Conservation (phyloP, 2,797 vertebrate species). For the Phoxinus dragarum region DNA sequence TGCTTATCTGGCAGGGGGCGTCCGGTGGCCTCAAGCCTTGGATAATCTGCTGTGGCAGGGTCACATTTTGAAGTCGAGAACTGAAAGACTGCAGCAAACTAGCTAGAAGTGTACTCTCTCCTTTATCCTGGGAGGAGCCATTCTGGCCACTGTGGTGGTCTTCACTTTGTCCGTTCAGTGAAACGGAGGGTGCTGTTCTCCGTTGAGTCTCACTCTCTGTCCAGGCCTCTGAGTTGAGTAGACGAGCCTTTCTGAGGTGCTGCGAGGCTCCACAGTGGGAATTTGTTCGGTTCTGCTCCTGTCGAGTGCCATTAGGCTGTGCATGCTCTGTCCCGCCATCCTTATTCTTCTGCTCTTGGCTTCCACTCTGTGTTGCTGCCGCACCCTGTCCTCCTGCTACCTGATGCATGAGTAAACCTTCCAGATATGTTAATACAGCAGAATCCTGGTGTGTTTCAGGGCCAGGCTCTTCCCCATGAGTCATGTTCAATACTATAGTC, state of each 20-base stretch:
- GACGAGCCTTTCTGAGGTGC: constrained; percentile 95
- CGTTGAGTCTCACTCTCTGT: constrained; percentile 88
- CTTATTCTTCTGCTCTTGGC: constrained; percentile 89
- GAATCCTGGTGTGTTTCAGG: constrained; percentile 99
- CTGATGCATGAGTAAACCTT: constrained; percentile 99
- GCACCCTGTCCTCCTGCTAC: constrained; percentile 94
- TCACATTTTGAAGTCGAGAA: constrained; percentile 95
- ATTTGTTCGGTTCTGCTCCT: constrained; percentile 78
- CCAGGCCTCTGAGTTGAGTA: constrained; percentile 94
- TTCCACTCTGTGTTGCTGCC: constrained; percentile 87
- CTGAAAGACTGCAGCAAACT: constrained; percentile 98
- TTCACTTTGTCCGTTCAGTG: constrained; percentile 89
- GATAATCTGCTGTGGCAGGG: constrained; percentile 93
- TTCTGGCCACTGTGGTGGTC: constrained; percentile 88
- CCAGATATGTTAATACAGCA: constrained; percentile 99
- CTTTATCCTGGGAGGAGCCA: constrained; percentile 84
- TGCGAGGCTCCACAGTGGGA: constrained; percentile 87
- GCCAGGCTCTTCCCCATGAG: constrained; percentile 99
- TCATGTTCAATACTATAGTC: constrained; percentile 98
- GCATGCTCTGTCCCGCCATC: constrained; percentile 82
- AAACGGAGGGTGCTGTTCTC: constrained; percentile 84
- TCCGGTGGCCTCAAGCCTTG: constrained; percentile 85
- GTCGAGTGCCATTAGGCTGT: constrained; percentile 84
- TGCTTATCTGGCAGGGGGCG: constrained; percentile 71
- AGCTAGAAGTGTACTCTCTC: constrained; percentile 95